Evolutionary conservation across 2,888 invertebrate genomes (phyloP), one percentile per base, ranked within the genome.

Genomic region (Leucoma salicis): DNA sequence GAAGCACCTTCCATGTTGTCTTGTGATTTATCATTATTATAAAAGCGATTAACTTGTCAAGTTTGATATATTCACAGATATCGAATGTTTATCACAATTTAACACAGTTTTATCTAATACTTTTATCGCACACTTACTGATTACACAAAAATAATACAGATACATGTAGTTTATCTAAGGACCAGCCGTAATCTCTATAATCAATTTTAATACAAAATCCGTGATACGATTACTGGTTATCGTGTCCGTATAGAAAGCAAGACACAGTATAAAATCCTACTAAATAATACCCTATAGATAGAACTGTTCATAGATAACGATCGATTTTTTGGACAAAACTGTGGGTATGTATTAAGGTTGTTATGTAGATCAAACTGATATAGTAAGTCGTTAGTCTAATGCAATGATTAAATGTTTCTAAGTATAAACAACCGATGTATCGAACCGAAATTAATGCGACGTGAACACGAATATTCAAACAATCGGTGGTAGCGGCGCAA

Each of bases 191-290:
- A 83, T 81, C 80, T 71, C 59, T 44, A 71, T 78, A 83, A 83
- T 84, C 82, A 82, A 82, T 79, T 78, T 76, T 66, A 66, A 65
- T 68, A 66, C 66, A 66, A 75, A 75, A 79, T 79, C 79, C 73
- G 49, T 53, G 79, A 82, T 83, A 13, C 15, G 39, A 39, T 40
- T 80, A 70, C 59, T 65, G 39, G 41, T 64, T 73, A 74, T 74
- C 78, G 54, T 66, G 66, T 65, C 57, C 54, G 55, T 55, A 66
- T 59, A 60, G 21, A 70, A 71, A 74, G 70, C 69, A 72, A 78
- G 75, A 74, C 72, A 70, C 62, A 67, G 64, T 68, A 65, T 64
- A 66, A 70, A 72, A 75, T 74, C 70, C 57, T 75, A 56, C 52
- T 54, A 60, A 63, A 69, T 69, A 66, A 68, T 68, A 47, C n/a